Evolutionary conservation across 1,140 invertebrate genomes (phyloP), one percentile per base, ranked within the genome.

Genomic region (Araneus ventricosus): DNA sequence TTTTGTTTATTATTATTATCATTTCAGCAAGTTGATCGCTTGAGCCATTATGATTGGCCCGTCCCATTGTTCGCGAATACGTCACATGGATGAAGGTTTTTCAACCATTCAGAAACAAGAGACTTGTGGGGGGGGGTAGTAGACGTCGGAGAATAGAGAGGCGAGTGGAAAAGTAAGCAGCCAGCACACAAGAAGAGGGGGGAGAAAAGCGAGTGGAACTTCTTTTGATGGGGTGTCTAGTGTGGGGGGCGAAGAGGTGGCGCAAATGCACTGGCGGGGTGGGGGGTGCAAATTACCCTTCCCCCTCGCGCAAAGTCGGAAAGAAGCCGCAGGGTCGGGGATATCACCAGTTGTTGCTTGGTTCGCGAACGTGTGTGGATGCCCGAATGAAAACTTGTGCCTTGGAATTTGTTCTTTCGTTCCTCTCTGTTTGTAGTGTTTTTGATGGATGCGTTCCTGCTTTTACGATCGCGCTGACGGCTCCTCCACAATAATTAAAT

Each of bases 71-170:
- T 91, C 90, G 57, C 57, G 90, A 91, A 91, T 91, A 91, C 90
- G 90, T 91, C 90, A 91, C 90, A 85, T 85, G 90, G 80, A 39
- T 61, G 70, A 89, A 75, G 41, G 67, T 91, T 61, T 85, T 70
- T 85, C 90, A 70, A 34, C 90, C 90, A 91, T 91, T 91, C 90
- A 91, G 90, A 91, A 91, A 91, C 90, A 91, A 91, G 90, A 90
- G 89, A 80, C 52, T 67, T 10, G n/a, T 30, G 57, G 90, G 90
- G 79, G 82, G 45, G 45, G 45, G 10, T 17, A 52, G 45, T 52
- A 41, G 75, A 52, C 52, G 70, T 52, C 41, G 70, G 20, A 79
- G 34, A 67, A 63, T 67, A 70, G 61, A 67, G 39, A 88, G 67
- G 39, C 45, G 80, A 39, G 88, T 27, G 37, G 39, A 67, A 63